These are phyloP conservation scores for Rhegmatorhina hoffmannsi DNA, from an alignment of 2,113 vertebrate species.

Conservation along the genomic window DNA sequence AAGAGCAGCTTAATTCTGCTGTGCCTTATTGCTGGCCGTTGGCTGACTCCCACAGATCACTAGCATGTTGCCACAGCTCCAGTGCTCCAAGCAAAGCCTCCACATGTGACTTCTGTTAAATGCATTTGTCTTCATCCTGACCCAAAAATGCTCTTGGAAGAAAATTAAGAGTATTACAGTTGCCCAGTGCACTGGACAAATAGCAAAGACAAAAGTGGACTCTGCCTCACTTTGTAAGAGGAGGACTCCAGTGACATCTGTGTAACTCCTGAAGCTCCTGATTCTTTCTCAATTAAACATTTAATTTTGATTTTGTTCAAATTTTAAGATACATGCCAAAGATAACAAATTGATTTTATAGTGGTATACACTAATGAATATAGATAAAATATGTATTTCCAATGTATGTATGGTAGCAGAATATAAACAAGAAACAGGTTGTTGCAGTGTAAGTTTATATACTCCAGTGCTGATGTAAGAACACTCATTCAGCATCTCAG, in stretches of 20 bases:
- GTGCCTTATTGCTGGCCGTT: neutral
- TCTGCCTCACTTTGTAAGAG: neutral
- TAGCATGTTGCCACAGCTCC: fast-evolving
- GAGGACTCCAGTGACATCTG: neutral
- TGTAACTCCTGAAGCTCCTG: neutral
- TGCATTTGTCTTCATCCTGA: neutral
- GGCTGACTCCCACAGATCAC: neutral
- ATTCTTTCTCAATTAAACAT: neutral
- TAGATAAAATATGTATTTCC: neutral
- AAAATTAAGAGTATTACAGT: neutral
- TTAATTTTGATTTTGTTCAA: neutral
- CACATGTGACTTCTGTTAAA: fast-evolving
- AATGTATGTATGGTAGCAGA: neutral
- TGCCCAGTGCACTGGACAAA: neutral
- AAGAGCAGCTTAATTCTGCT: neutral
- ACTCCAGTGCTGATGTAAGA: neutral
- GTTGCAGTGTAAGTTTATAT: neutral
- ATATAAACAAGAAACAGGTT: neutral
- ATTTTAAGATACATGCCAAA: neutral
- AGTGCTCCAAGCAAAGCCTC: neutral
- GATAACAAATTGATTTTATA: neutral
- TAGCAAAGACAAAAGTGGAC: neutral
- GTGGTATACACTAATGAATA: neutral
- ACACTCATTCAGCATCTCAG: neutral
- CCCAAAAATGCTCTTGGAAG: neutral